Evolutionary conservation across 2,888 invertebrate species (phyloP).

Genomic region (Epicampocera succincta): DNA sequence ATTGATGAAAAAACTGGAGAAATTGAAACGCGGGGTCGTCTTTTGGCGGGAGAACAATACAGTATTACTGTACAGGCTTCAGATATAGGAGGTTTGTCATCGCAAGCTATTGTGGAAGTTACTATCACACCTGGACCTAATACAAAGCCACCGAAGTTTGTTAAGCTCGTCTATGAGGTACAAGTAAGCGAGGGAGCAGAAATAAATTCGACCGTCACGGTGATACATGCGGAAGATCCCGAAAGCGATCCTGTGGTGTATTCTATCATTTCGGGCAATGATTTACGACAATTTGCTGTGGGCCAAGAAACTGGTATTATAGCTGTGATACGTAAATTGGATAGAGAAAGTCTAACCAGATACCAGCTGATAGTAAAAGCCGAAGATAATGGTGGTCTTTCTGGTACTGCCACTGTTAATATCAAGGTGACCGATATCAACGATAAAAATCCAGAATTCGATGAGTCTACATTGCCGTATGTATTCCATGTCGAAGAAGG

Average conservation of each 20-base stretch:
- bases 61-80: constrained; percentile 93
- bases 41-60: constrained; percentile 93
- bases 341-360: constrained; percentile 93
- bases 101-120: constrained; percentile 93
- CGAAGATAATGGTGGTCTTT: constrained; percentile 91
- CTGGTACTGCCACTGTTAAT: constrained; percentile 91
- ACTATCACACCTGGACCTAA: constrained; percentile 92
- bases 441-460: constrained; percentile 94
- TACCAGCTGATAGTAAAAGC: constrained; percentile 94
- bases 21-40: constrained; percentile 89
- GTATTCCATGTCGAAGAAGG: constrained; percentile 91
- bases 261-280: constrained; percentile 93
- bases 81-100: constrained; percentile 90
- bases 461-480: constrained; percentile 88
- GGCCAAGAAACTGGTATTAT: constrained; percentile 94
- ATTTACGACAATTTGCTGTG: constrained; percentile 92
- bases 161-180: constrained; percentile 91
- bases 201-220: constrained; percentile 91
- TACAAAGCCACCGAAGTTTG: constrained; percentile 90
- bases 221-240: constrained; percentile 92
- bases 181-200: constrained; percentile 95
- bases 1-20: constrained; percentile 91
- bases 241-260: constrained; percentile 93
- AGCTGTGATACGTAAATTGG: constrained; percentile 91
- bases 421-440: constrained; percentile 95